These are phyloP conservation scores for Oryzias melastigma DNA, from an alignment of 2,113 vertebrate species.

Conservation along the genomic window DNA sequence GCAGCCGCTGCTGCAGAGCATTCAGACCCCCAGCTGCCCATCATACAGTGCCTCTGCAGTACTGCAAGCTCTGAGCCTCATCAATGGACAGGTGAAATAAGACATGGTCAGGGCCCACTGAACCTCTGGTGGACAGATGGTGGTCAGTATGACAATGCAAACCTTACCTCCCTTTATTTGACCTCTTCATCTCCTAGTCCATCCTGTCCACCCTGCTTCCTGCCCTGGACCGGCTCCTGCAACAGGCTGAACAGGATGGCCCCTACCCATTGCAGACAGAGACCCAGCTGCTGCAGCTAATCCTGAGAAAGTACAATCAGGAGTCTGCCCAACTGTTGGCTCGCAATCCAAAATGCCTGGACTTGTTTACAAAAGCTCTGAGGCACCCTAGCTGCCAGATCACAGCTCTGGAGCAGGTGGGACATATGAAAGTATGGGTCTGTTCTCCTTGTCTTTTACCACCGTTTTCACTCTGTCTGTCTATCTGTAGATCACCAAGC, in stretches of 20 bases:
- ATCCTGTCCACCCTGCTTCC: constrained; percentile 83
- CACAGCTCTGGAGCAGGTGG: constrained; percentile 87
- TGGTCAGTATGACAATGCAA: not conserved
- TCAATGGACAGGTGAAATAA: constrained; percentile 79
- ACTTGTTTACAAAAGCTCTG: constrained; percentile 84
- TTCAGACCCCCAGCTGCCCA: constrained; percentile 76
- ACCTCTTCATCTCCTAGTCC: constrained; percentile 59
- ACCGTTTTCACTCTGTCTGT: too few species aligned
- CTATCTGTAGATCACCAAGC: constrained; percentile 83
- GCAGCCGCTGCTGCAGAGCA: constrained; percentile 76
- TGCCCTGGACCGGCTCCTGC: constrained; percentile 79
- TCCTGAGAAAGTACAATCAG: constrained; percentile 85
- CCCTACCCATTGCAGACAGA: constrained; percentile 79
- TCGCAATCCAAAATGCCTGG: constrained; percentile 78
- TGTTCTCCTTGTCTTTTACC: too few species aligned
- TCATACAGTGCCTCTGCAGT: constrained; percentile 81
- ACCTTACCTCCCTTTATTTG: not conserved
- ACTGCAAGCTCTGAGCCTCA: constrained; percentile 76
- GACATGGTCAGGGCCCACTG: too few species aligned
- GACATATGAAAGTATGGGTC: not conserved
- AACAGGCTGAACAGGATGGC: constrained; percentile 74
- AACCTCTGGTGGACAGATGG: too few species aligned
- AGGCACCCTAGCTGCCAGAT: constrained; percentile 78
- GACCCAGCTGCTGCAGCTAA: constrained; percentile 77
- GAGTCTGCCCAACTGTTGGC: constrained; percentile 82